Percentiles rank a stretch among this genome's conserved stretches.
Conservation (phyloP, 2,113 vertebrate genomes). For the Apus apus region DNA sequence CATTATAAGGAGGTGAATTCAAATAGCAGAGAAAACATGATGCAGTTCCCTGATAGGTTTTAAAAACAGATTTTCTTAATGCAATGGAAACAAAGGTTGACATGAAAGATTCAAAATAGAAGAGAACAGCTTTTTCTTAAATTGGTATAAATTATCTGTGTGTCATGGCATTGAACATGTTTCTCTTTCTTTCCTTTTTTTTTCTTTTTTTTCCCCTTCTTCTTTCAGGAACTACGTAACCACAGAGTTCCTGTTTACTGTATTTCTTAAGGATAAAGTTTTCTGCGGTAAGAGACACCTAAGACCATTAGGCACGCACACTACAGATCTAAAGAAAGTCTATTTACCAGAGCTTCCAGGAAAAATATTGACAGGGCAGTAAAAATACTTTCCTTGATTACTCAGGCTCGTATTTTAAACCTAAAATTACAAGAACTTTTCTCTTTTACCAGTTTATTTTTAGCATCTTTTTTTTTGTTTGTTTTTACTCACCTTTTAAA, state of each 20-base stretch:
- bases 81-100: conserved; percentile 45
- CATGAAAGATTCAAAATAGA: conserved; percentile 33
- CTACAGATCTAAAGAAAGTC: conserved; percentile 77
- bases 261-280: conserved; percentile 79
- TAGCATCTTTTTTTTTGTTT: conserved; percentile 49
- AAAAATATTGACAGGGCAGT: conserved; percentile 86
- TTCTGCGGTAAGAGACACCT: conserved; percentile 79
- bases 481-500: conserved; percentile 64
- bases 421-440: conserved; percentile 82
- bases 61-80: conserved; percentile 18
- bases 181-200: conserved; percentile 28
- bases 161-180: conserved; percentile 43
- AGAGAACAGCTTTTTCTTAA: conserved; percentile 51
- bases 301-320: conserved; percentile 74
- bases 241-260: conserved; percentile 81
- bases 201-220: conserved; percentile 51
- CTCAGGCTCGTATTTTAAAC: conserved; percentile 79
- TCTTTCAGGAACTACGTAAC: conserved; percentile 72
- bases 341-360: conserved; percentile 79
- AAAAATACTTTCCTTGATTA: conserved; percentile 87
- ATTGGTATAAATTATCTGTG: conserved; percentile 59
- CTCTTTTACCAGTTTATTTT: conserved; percentile 79
- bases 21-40: conserved; percentile 44
- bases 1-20: conserved; percentile 1
- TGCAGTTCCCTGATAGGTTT: background rate